Base-by-base conservation (phyloP, 2,113 vertebrate genomes). In the Amphiprion percula region DNA sequence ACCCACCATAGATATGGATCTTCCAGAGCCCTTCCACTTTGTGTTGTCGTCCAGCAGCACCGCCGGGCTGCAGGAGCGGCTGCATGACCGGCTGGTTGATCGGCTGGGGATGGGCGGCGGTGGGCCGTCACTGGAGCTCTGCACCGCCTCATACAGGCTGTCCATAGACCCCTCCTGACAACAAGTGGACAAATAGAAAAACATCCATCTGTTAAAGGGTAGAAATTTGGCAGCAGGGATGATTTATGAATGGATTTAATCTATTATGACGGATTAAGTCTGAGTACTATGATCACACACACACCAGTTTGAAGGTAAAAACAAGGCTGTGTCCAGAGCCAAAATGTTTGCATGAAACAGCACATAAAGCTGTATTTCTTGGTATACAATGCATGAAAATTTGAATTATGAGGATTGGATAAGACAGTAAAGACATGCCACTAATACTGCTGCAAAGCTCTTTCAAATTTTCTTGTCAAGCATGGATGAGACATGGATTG, bases 161-260 rank as follows among this genome's bases (percentile, higher is more conserved):
- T 98, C 97, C 95, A 96, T 96, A 5, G 97, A 99, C 4, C 97
- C 97, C 78, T 97, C 97, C 97, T 99, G 80, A 19, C 62, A n/a
- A 0, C 77, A 66, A n/a, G 56, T 24, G 52, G 12, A 41, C 55
- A 70, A 1, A 70, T 56, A 85, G 10, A 82, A 61, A 72, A 6
- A 82, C 15, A 60, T 1, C 44, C 23, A 76, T 19, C 12, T 46
- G 23, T 78, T 14, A 74, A 47, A 46, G 15, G 10, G 68, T 4
- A 47, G 58, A 41, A 37, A 28, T 53, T 41, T 26, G n/a, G 10
- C 19, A 64, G 33, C 23, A 24, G 4, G 26, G 4, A 24, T 21
- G 7, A 58, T 70, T 47, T 33, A 67, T 86, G 52, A 79, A 84
- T 74, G 53, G 26, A 47, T 75, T 83, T 52, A 10, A 65, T 67